Percentiles rank a stretch among this genome's conserved stretches.
These are phyloP conservation scores for Alouatta palliata DNA, from an alignment of 2,113 vertebrate genomes.

Conservation along the genomic window DNA sequence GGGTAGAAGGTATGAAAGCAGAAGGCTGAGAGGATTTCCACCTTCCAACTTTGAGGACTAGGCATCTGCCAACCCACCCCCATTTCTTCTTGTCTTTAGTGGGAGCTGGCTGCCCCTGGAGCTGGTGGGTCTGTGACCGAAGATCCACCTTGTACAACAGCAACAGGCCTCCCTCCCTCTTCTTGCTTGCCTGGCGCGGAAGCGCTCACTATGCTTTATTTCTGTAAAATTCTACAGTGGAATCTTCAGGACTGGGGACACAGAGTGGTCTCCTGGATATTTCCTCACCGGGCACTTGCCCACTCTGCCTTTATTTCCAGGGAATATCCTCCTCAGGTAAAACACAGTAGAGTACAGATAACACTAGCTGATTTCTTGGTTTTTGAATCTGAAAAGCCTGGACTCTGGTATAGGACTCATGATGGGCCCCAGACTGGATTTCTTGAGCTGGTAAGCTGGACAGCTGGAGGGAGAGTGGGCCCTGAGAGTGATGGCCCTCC, in stretches of 20 bases:
- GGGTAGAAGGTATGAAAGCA: neutral
- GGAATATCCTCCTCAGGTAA: neutral
- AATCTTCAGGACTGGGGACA: neutral
- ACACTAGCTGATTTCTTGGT: neutral
- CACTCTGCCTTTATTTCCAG: neutral
- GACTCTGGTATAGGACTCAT: neutral
- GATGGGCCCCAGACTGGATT: neutral
- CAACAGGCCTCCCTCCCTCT: neutral
- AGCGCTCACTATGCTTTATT: neutral
- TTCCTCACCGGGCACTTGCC: neutral
- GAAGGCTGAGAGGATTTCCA: neutral
- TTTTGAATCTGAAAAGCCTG: neutral
- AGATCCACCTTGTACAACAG: neutral
- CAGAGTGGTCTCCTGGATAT: neutral
- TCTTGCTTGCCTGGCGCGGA: no score
- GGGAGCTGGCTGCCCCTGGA: neutral
- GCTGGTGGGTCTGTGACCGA: no score
- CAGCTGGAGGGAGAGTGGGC: neutral
- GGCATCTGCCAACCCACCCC: neutral
- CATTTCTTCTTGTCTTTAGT: neutral
- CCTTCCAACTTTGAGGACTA: neutral
- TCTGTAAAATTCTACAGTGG: neutral
- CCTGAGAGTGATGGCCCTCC: rapidly evolving
- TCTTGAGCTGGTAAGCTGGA: neutral
- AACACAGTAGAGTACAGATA: neutral